A percentile compares a stretch with the other conserved stretches of the same genome.
Evolutionary conservation across 53 echinoderm and acorn worm genomes (phyloP).

Genomic region (Patiria pectinifera): DNA sequence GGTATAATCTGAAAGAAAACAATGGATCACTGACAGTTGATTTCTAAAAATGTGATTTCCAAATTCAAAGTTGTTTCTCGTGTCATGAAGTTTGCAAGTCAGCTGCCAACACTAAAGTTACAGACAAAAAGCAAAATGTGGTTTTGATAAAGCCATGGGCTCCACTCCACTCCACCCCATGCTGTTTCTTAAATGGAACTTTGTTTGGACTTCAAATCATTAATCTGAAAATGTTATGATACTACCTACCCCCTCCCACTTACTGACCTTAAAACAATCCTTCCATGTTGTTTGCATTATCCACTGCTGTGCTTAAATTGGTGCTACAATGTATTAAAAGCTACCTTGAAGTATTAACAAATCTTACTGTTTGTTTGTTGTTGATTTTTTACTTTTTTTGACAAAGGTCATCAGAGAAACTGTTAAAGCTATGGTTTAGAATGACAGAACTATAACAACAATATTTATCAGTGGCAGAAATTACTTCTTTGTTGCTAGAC

Average conservation of each 20-base stretch:
- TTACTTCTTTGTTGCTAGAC: too few relatives aligned
- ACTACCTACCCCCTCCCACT: conserved; percentile 19
- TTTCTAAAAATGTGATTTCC: too few relatives aligned
- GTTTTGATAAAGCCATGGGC: background rate
- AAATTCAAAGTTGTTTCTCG: too few relatives aligned
- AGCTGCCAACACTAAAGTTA: background rate
- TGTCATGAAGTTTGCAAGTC: background rate
- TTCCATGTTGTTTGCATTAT: background rate
- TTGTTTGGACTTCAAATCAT: conserved; percentile 8
- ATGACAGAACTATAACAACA: too few relatives aligned
- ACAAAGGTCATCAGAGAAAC: too few relatives aligned
- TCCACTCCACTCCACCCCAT: conserved; percentile 1
- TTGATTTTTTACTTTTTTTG: too few relatives aligned
- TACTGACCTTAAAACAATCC: conserved; percentile 25
- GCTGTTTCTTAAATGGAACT: background rate
- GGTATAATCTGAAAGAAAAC: too few relatives aligned
- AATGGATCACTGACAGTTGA: too few relatives aligned
- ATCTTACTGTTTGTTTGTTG: too few relatives aligned
- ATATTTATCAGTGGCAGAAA: too few relatives aligned
- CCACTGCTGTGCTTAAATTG: too few relatives aligned
- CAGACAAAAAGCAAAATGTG: conserved; percentile 1
- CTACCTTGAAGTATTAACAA: background rate
- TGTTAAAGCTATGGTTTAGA: too few relatives aligned
- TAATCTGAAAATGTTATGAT: background rate
- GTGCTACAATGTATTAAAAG: background rate